phyloP scores from a whole-genome alignment of 2,888 invertebrate species.

The Eupithecia dodoneata region DNA sequence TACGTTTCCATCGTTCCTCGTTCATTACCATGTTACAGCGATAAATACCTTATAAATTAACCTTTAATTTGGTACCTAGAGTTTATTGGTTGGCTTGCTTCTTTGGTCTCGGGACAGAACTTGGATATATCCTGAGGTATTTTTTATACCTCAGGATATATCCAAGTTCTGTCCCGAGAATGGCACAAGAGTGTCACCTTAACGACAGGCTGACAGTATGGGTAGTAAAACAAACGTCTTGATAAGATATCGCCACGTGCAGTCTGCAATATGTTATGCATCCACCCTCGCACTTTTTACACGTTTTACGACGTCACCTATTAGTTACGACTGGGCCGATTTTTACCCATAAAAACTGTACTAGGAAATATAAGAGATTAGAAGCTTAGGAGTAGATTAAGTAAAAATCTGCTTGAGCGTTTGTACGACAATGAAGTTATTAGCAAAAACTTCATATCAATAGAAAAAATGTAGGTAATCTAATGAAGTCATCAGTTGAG shows the following conservation, averaged over 20 bases:
- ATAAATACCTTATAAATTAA: too few species aligned
- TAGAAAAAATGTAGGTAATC: too few species aligned
- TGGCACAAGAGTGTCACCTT: conserved; percentile 40
- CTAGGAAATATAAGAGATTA: not conserved
- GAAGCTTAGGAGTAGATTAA: not conserved
- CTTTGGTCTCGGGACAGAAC: too few species aligned
- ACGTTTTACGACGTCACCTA: conserved; percentile 16
- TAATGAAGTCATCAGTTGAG: too few species aligned
- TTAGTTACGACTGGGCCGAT: not conserved
- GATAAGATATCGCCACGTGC: conserved; percentile 68
- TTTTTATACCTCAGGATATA: too few species aligned
- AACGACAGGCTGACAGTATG: conserved; percentile 49
- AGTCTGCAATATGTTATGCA: conserved; percentile 58
- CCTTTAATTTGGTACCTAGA: not conserved
- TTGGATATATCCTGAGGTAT: too few species aligned
- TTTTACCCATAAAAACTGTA: not conserved
- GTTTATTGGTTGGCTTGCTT: not conserved
- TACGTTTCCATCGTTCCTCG: too few species aligned
- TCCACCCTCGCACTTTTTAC: conserved; percentile 34
- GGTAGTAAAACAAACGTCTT: conserved; percentile 56
- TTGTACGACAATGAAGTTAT: not conserved
- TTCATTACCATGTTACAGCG: too few species aligned
- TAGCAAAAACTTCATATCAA: too few species aligned
- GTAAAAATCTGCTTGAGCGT: not conserved
- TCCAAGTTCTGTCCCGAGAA: not conserved